Evolutionary conservation across 2,113 vertebrate genomes (phyloP).

Genomic region (Orycteropus afer): DNA sequence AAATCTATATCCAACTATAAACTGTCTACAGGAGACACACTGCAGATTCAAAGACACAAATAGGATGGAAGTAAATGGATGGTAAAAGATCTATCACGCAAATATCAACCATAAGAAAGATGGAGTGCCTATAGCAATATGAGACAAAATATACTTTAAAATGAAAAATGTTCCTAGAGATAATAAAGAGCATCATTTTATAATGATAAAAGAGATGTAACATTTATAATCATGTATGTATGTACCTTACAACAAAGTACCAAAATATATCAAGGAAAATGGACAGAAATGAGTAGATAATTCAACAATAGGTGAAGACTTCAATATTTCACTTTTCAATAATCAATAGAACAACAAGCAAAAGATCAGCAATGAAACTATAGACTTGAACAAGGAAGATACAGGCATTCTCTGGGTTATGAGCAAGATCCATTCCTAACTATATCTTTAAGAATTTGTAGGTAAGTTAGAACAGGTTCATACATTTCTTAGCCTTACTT

Average conservation of each 20-base stretch:
- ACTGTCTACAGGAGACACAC: neutral
- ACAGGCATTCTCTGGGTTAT: neutral
- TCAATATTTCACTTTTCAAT: neutral
- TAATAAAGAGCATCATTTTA: neutral
- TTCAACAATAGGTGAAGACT: neutral
- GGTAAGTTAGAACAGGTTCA: neutral
- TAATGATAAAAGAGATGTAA: neutral
- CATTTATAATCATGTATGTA: neutral
- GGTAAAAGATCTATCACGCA: neutral
- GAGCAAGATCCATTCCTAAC: neutral
- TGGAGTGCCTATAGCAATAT: neutral
- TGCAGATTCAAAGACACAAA: conserved; percentile 39
- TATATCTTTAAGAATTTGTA: neutral
- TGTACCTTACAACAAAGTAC: neutral
- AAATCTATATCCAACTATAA: neutral
- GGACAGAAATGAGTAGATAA: neutral
- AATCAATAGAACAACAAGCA: neutral
- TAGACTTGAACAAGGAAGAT: neutral
- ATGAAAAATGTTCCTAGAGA: neutral
- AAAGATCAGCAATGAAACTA: neutral
- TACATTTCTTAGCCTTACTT: neutral
- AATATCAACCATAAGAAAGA: neutral
- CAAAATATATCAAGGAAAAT: neutral
- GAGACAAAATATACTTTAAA: neutral
- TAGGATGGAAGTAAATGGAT: neutral